Base-by-base conservation (phyloP, 2,888 invertebrate genomes). In the Melieria crassipennis region DNA sequence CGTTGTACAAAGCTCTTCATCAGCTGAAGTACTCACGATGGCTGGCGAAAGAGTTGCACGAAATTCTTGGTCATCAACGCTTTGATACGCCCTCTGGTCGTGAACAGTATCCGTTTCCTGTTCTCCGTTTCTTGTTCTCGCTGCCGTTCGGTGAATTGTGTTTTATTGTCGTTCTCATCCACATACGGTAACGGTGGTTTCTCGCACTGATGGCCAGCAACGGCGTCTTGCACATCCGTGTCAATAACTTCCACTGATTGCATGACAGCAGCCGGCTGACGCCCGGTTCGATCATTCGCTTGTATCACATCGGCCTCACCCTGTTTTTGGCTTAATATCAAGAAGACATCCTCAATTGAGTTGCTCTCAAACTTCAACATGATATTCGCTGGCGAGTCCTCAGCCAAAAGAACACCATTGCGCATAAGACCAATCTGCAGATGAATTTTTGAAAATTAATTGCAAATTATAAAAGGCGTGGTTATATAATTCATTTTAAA, bases 371-470 rank as follows among this genome's bases (percentile, higher is more conserved):
- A 93, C 76, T 89, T 88, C 4, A 88, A 85, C 78, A 97, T 88
- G 11, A 97, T 89, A 74, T 91, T 89, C 9, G 87, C 87, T 0
- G 97, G 97, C 0, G 94, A 90, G 76, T 94, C 92, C 87, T 98
- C 97, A 0, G 95, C 96, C 70, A 98, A 84, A 42, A 98, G 88
- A 72, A 91, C 90, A 0, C 97, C 98, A 79, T 92, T 92, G 75
- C 97, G 89, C 90, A 98, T 93, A 65, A 98, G 88, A 56, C 97
- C 97, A 83, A 97, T 96, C 96, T 96, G 83, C 4, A 7, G 13
- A 5, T 16, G 42, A 43, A 56, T n/a, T 0, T 11, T 42, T 10
- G n/a, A 10, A 63, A 79, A 42, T 47, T 55, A 68, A 62, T 43
- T 9, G 11, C 47, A 43, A 13, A 64, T 11, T 56, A 56, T 56